phyloP scores from a whole-genome alignment of 2,888 invertebrate genomes.

The Rhaphigaster nebulosa region DNA sequence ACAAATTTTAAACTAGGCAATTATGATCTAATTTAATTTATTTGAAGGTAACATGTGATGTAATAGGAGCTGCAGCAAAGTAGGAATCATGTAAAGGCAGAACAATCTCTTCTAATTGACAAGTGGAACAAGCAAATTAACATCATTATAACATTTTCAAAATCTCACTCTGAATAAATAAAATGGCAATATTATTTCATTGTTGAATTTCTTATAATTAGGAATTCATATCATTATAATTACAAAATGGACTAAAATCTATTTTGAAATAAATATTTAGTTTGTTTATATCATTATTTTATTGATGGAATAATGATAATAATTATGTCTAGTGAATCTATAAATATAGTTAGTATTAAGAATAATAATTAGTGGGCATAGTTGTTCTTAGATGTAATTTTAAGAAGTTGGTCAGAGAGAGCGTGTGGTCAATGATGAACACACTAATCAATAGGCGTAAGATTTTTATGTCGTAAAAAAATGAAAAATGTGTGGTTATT shows the following conservation, averaged over 20 bases:
- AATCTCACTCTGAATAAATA: conserved; percentile 30
- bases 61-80: conserved; percentile 14
- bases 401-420: too few relatives aligned
- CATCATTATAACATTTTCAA: not conserved
- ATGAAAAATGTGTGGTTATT: too few relatives aligned
- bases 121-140: conserved; percentile 46
- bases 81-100: not conserved
- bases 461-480: too few relatives aligned
- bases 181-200: not conserved
- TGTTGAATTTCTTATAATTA: not conserved
- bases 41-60: conserved; percentile 19
- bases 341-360: too few relatives aligned
- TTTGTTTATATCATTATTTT: not conserved
- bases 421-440: too few relatives aligned
- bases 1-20: not conserved
- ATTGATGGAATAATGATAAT: too few relatives aligned
- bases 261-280: not conserved
- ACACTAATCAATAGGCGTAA: too few relatives aligned
- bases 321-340: too few relatives aligned
- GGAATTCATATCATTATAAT: not conserved
- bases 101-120: conserved; percentile 8
- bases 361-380: too few relatives aligned
- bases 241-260: not conserved
- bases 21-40: conserved; percentile 12
- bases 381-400: too few relatives aligned